Base-by-base conservation (phyloP, 1,140 invertebrate genomes). In the Brachionus calyciflorus region DNA sequence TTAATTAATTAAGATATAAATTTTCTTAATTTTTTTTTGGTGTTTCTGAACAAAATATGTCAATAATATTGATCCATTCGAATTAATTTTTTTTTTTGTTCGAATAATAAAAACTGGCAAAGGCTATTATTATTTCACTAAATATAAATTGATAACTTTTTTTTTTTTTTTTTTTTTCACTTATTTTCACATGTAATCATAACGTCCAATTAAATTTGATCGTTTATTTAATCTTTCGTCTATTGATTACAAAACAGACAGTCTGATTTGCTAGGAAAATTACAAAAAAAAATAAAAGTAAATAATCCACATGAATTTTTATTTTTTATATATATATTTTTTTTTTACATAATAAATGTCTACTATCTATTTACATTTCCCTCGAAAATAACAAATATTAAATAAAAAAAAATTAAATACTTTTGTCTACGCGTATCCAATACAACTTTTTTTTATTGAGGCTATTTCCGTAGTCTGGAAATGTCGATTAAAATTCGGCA, bases 201-300 rank as follows among this genome's bases (percentile, higher is more conserved):
- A 46, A 14, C 9, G 9, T 46, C 44, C n/a, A 46, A 17, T 46
- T 46, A 14, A 14, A 46, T 17, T 46, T 3, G 14, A 37, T 37
- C 33, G 33, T 37, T 26, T 60, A 33, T 60, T 60, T 60, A 60
- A 60, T 60, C 37, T 37, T 37, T 33, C 33, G 55, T 60, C 55
- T 60, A 33, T 60, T 26, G 9, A 33, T 33, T 33, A 26, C 37
- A 26, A 46, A 65, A 65, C 19, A 65, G 60, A 65, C 60, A 44
- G 60, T 65, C 60, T 65, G 60, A 65, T 65, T 65, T 65, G 60
- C 3, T 44, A 65, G n/a, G n/a, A n/a, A n/a, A n/a, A n/a, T n/a
- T n/a, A n/a, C n/a, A n/a, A n/a, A n/a, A n/a, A n/a, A n/a, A n/a
- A n/a, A n/a, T n/a, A n/a, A n/a, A n/a, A n/a, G n/a, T n/a, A n/a